Evolutionary conservation across 2,797 vertebrate species (phyloP).

Genomic region (Varecia variegata): DNA sequence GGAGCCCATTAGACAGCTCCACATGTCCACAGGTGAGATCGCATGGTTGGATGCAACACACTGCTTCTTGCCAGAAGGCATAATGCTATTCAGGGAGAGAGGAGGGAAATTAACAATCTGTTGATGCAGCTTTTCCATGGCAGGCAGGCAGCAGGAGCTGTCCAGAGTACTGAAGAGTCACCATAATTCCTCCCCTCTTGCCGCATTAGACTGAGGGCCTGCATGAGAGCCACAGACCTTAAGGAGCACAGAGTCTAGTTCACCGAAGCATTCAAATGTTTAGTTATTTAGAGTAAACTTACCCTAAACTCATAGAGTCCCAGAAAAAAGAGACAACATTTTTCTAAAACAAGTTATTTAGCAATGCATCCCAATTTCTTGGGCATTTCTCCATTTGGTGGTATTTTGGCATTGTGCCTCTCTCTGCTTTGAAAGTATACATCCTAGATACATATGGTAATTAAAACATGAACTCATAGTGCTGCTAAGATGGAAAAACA

Average conservation of each 20-base stretch:
- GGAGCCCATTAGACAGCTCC: slow-evolving; percentile 78
- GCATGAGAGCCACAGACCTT: slow-evolving; percentile 7
- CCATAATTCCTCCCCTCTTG: slow-evolving; percentile 28
- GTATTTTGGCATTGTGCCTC: slow-evolving; percentile 23
- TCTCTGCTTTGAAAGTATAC: slow-evolving; percentile 38
- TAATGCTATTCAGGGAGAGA: slow-evolving; percentile 68
- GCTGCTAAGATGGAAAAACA: slow-evolving; percentile 47
- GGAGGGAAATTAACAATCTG: slow-evolving; percentile 82
- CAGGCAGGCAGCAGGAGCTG: slow-evolving; percentile 69
- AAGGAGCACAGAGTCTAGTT: slow-evolving; percentile 41
- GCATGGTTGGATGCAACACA: slow-evolving; percentile 37
- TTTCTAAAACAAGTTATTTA: slow-evolving; percentile 32
- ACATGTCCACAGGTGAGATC: slow-evolving; percentile 81
- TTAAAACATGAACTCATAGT: slow-evolving; percentile 51
- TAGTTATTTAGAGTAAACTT: neutral
- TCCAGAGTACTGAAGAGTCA: slow-evolving; percentile 58
- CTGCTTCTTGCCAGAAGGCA: slow-evolving; percentile 79
- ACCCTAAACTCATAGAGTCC: neutral
- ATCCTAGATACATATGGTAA: slow-evolving; percentile 38
- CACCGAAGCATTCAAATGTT: neutral
- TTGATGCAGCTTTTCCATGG: slow-evolving; percentile 54
- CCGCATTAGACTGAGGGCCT: slow-evolving; percentile 36
- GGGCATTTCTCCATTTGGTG: slow-evolving; percentile 36
- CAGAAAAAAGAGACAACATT: neutral
- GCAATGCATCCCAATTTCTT: slow-evolving; percentile 19